These are phyloP conservation scores for Papilio elwesi DNA, from an alignment of 2,888 invertebrate species.

Conservation along the genomic window DNA sequence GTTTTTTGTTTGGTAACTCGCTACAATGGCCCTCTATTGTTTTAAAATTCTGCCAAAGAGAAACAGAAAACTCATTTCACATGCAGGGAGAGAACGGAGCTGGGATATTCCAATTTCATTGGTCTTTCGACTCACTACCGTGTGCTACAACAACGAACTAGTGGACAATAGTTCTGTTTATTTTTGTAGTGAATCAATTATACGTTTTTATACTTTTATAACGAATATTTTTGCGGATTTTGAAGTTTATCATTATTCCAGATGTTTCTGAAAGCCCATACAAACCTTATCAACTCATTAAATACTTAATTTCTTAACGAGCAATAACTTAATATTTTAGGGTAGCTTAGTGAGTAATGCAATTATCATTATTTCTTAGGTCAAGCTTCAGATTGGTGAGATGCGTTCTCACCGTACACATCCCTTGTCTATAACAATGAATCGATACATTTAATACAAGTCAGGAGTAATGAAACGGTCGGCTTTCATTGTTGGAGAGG, in stretches of 20 bases:
- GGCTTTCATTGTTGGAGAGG: constrained; percentile 4
- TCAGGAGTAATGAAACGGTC: constrained; percentile 4
- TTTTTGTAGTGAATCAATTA: constrained; percentile 4
- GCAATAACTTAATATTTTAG: too few species aligned
- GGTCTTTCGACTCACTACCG: not conserved
- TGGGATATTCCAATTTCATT: constrained; percentile 30
- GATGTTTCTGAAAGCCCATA: too few species aligned
- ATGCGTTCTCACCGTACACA: too few species aligned
- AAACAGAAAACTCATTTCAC: constrained; percentile 37
- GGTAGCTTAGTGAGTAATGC: too few species aligned
- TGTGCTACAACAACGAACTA: not conserved
- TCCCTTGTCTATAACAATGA: not conserved
- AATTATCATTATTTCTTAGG: too few species aligned
- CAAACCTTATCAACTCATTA: too few species aligned
- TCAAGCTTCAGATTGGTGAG: too few species aligned
- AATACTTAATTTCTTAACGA: too few species aligned
- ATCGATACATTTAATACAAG: not conserved
- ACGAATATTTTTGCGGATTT: too few species aligned
- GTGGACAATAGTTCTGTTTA: constrained; percentile 30
- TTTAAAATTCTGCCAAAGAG: constrained; percentile 35
- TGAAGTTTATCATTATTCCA: too few species aligned
- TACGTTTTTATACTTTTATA: not conserved
- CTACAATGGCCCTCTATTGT: constrained; percentile 38
- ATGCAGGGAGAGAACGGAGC: constrained; percentile 17
- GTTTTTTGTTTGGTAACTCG: constrained; percentile 35